These are phyloP conservation scores for Polyploca ridens DNA, from an alignment of 2,888 invertebrate species.

Conservation along the genomic window DNA sequence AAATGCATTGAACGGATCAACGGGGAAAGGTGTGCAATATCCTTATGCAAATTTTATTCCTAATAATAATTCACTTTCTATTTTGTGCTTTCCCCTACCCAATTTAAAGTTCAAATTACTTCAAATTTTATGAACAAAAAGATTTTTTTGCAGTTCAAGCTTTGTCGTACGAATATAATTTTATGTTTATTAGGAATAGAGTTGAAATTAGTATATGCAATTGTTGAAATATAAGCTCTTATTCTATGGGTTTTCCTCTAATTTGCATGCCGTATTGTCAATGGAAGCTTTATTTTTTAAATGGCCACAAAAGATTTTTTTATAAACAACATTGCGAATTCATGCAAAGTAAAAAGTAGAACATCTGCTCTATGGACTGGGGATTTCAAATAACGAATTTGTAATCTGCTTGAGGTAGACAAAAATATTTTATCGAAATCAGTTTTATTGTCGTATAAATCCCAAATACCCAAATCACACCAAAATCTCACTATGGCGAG, in stretches of 20 bases:
- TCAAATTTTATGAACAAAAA: constrained; percentile 48
- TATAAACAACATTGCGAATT: constrained; percentile 77
- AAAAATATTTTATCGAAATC: no score
- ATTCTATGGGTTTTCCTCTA: constrained; percentile 53
- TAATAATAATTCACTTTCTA: constrained; percentile 31
- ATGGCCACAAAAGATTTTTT: constrained; percentile 83
- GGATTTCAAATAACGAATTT: constrained; percentile 36
- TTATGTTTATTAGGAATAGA: constrained; percentile 41
- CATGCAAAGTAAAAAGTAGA: constrained; percentile 70
- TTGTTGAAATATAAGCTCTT: constrained; percentile 40
- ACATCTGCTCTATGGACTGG: constrained; percentile 72
- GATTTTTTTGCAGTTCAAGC: constrained; percentile 48
- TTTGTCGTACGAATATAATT: constrained; percentile 46
- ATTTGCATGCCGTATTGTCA: constrained; percentile 83
- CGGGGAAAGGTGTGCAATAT: constrained; percentile 73
- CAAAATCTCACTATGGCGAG: no score
- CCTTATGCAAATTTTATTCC: constrained; percentile 77
- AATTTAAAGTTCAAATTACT: constrained; percentile 34
- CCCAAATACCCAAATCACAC: no score
- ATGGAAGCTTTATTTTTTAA: constrained; percentile 78
- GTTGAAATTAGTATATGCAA: constrained; percentile 43
- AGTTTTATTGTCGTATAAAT: no score
- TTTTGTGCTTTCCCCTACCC: constrained; percentile 34
- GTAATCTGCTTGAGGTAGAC: background rate
- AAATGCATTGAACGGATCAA: constrained; percentile 78